Base-by-base conservation (phyloP, 2,797 vertebrate species). In the Clarias laeviceps region DNA sequence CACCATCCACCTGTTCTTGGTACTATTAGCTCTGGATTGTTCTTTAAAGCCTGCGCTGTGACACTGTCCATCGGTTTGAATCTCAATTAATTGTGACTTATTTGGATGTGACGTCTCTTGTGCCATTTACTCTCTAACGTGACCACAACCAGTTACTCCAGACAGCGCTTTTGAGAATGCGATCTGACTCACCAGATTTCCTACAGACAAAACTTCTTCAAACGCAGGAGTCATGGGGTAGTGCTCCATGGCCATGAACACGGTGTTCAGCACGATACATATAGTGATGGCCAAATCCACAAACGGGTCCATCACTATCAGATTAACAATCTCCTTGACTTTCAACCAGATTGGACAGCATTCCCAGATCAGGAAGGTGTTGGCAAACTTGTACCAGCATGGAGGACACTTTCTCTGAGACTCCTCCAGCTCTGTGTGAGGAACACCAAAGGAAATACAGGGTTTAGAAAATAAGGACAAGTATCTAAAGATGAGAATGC, bases 241-340 rank as follows among this genome's bases (percentile, higher is more conserved):
- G 89, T 99, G 98, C 89, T 99, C 98, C 98, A 99, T 98, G 2
- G 98, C 97, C 98, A 99, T 99, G 91, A 99, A 99, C 70, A 99
- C 89, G 0, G 98, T 99, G 91, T 99, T 99, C 88, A 99, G 96
- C 85, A 99, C 97, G 20, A 99, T 99, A 87, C 98, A 99, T 93
- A 99, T 99, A 90, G 98, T 99, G 91, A 99, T 99, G 92, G 98
- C 97, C 91, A 99, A 91, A 90, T 99, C 98, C 77, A 99, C 98
- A 72, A 99, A 99, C 0, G 98, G 98, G 91, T 99, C 98, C 97
- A 99, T 99, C 83, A 99, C 98, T 27, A 99, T 97, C 83, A 98
- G 86, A 91, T 99, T 97, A 79, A 98, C 94, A 0, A 99, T 95
- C 91, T 98, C 97, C 91, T 99, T 99, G 87, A 99, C 92, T 91